These are phyloP conservation scores for Globicephala melas DNA, from an alignment of 2,113 vertebrate genomes.

Conservation along the genomic window DNA sequence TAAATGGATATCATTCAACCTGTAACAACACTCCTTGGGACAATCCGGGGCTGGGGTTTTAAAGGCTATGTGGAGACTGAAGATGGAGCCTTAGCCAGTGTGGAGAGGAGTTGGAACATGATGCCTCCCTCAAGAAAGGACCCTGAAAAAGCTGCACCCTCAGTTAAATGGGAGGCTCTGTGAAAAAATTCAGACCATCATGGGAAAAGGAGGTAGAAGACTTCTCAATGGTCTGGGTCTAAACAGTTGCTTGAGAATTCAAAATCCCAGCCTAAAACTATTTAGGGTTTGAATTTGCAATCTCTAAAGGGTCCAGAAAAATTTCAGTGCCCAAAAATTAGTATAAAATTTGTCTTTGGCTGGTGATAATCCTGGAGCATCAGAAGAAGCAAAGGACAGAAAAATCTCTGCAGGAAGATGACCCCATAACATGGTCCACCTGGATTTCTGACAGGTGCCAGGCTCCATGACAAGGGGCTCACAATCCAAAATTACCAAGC, in stretches of 20 bases:
- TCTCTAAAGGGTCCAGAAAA: not conserved
- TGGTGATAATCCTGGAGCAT: not conserved
- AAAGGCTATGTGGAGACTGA: not conserved
- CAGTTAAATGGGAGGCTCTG: not conserved
- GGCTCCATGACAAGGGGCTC: accelerated
- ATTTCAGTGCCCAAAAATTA: accelerated
- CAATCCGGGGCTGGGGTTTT: not conserved
- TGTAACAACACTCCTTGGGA: accelerated
- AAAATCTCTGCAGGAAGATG: not conserved
- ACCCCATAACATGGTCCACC: not conserved
- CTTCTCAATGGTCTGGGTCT: accelerated
- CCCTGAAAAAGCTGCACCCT: not conserved
- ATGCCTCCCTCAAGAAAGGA: not conserved
- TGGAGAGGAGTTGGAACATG: not conserved
- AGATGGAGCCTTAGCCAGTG: not conserved
- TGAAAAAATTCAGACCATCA: not conserved
- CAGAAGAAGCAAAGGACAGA: not conserved
- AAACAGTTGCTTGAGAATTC: not conserved
- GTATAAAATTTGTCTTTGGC: not conserved
- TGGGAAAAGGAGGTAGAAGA: not conserved
- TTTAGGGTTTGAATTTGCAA: not conserved
- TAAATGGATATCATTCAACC: not conserved
- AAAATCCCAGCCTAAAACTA: not conserved
- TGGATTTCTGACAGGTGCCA: not conserved
- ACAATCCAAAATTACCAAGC: too few species aligned